Evolutionary conservation across 2,113 vertebrate species (phyloP), one percentile per base, ranked within the genome.

Genomic region (Grantiella picta): DNA sequence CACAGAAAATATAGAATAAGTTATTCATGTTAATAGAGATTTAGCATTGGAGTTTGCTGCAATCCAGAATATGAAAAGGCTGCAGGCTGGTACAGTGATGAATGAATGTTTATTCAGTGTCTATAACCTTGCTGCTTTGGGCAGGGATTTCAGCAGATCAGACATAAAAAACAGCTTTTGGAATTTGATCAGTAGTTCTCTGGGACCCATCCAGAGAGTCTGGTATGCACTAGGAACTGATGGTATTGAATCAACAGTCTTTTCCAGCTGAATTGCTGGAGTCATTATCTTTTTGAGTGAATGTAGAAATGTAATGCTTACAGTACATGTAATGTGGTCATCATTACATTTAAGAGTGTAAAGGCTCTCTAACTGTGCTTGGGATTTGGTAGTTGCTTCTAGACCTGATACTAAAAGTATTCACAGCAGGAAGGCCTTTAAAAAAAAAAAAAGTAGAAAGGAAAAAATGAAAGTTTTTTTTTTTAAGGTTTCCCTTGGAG

Each of bases 81-180:
- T 82, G 49, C 27, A 53, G 66, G 28, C 42, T 84, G 59, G 6
- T 49, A 12, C 28, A 71, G 69, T 90, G 88, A 44, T 68, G 52
- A 83, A 92, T 88, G 38, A 66, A 44, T 70, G 25, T 60, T 77
- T 59, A 24, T 64, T 68, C 71, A 23, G 0, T 35, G 27, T 33
- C 71, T 66, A 4, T 23, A 92, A 29, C 25, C 54, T 50, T 50
- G 23, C 45, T 69, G 9, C 86, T 83, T 59, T 5, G 8, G 76
- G 91, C 76, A 40, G 64, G 80, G 76, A 78, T 97, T 94, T 90
- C 38, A 52, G 7, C 1, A 23, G 72, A 71, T 92, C 75, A 95
- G 79, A 71, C 56, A 53, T 12, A 73, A 64, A 56, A 78, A 86
- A 68, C 54, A 86, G 71, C 87, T 92, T 91, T 80, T n/a, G 15